These are phyloP conservation scores for Podocnemis expansa DNA, from an alignment of 2,113 vertebrate genomes.

Conservation along the genomic window DNA sequence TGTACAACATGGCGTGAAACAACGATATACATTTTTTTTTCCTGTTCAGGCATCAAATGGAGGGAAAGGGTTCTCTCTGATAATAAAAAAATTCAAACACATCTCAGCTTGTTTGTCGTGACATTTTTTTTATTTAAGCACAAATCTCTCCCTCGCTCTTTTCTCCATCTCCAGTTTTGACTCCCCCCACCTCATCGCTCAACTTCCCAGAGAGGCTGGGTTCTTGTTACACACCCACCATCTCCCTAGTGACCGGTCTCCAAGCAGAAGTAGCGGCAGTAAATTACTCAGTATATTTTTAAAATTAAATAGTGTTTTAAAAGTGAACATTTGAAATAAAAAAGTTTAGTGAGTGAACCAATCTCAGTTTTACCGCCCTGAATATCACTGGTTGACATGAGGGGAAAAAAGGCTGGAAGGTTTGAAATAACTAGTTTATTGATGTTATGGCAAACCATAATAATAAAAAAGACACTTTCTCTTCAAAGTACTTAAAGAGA, in stretches of 20 bases:
- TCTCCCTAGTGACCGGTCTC: conserved; percentile 48
- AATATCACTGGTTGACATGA: conserved; percentile 19
- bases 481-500: not conserved
- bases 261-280: conserved; percentile 42
- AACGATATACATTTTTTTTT: conserved; percentile 22
- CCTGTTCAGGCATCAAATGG: conserved; percentile 5
- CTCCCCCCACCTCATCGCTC: not conserved
- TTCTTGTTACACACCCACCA: not conserved
- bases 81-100: not conserved
- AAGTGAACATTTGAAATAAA: conserved; percentile 49
- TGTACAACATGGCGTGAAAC: conserved; percentile 66
- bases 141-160: not conserved
- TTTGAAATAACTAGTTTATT: not conserved
- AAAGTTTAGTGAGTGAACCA: conserved; percentile 24
- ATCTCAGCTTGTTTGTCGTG: not conserved
- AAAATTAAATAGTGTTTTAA: conserved; percentile 44
- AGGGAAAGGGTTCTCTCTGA: not conserved
- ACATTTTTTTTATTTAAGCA: not conserved
- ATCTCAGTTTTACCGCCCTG: conserved; percentile 13
- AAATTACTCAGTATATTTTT: conserved; percentile 28
- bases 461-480: not conserved
- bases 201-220: conserved; percentile 22
- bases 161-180: not conserved
- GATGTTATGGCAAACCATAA: not conserved
- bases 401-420: not conserved